Percentiles rank a stretch among this genome's conserved stretches.
phyloP scores from a whole-genome alignment of 2,797 vertebrate genomes.

The Smutsia temminckii region DNA sequence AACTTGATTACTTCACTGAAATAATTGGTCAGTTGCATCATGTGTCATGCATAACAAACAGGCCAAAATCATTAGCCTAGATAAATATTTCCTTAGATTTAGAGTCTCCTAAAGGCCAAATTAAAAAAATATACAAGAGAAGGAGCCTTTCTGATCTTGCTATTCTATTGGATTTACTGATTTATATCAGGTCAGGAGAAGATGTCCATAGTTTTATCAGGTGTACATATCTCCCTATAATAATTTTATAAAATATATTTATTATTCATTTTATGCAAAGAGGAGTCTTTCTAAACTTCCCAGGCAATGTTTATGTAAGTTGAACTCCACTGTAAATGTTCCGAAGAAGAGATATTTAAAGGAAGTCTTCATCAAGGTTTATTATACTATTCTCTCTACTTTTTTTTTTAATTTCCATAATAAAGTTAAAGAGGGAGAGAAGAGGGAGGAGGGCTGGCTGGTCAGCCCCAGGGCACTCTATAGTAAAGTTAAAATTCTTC shows the following conservation, averaged over 20 bases:
- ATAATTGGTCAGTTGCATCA: neutral
- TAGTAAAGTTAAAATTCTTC: neutral
- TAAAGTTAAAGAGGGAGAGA: neutral
- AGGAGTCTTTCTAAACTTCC: constrained; percentile 40
- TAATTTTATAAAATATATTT: constrained; percentile 59
- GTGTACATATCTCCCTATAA: constrained; percentile 21
- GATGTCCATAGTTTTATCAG: constrained; percentile 29
- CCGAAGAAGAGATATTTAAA: constrained; percentile 51
- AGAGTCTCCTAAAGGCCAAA: neutral
- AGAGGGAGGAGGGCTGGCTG: neutral
- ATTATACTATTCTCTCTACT: constrained; percentile 9
- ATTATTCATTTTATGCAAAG: constrained; percentile 58
- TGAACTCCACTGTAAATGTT: constrained; percentile 1
- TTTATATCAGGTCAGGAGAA: constrained; percentile 30
- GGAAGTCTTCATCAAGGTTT: constrained; percentile 17
- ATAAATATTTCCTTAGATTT: constrained; percentile 8
- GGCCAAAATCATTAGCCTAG: neutral
- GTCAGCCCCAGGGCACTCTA: neutral
- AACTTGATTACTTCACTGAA: neutral
- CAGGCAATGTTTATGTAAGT: constrained; percentile 6
- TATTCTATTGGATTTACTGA: neutral
- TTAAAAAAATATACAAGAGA: neutral
- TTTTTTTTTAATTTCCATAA: constrained; percentile 11
- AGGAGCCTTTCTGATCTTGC: neutral
- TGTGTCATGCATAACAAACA: neutral